Conservation (phyloP, 2,888 invertebrate genomes). For the Acanthoscelides obtectus region DNA sequence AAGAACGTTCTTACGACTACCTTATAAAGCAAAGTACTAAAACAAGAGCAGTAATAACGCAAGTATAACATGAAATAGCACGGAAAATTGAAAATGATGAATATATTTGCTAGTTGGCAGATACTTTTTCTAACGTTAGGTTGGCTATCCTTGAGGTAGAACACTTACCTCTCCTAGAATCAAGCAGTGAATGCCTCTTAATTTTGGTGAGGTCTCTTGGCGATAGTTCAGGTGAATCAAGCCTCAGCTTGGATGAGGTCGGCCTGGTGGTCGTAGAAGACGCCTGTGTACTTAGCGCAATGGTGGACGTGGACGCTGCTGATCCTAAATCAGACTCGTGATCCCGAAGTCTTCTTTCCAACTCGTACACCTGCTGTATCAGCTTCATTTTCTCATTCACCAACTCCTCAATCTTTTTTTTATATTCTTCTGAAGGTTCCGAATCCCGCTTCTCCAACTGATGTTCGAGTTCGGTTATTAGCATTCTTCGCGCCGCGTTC, state of each 20-base stretch:
- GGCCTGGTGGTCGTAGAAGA: too few relatives aligned
- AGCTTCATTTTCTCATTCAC: background rate
- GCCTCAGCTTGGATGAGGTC: background rate
- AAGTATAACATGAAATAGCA: too few relatives aligned
- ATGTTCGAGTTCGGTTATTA: background rate
- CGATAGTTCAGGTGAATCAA: slow-evolving; percentile 2
- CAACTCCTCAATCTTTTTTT: background rate
- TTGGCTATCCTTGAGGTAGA: too few relatives aligned
- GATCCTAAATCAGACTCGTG: background rate
- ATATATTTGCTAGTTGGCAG: too few relatives aligned
- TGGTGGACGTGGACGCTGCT: background rate
- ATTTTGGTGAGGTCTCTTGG: slow-evolving; percentile 13
- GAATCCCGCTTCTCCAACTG: background rate
- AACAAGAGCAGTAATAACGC: too few relatives aligned
- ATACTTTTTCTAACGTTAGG: too few relatives aligned
- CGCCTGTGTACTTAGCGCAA: background rate
- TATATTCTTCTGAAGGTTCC: background rate
- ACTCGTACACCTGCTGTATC: background rate
- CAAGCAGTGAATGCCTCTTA: slow-evolving; percentile 14
- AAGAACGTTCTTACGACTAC: too few relatives aligned
- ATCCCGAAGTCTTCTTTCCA: background rate
- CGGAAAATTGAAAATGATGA: background rate
- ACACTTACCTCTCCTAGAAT: slow-evolving; percentile 11
- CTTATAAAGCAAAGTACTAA: too few relatives aligned
- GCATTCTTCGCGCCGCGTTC: background rate